Percentiles rank a stretch among this genome's conserved stretches.
Conservation (phyloP, 2,113 vertebrate species). For the Leptobrachium ailaonicum region DNA sequence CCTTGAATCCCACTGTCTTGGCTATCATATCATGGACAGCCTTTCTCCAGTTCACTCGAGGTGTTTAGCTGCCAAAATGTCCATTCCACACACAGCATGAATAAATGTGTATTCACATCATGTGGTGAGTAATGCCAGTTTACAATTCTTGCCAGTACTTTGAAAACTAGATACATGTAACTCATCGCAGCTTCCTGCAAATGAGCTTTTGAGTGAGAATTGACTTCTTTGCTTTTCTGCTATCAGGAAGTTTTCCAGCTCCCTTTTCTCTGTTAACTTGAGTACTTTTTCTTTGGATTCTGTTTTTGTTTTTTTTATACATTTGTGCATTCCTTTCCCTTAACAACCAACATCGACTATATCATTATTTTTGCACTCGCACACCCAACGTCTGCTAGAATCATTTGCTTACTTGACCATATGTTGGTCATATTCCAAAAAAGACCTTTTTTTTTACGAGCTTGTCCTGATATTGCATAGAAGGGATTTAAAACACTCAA, state of each 20-base stretch:
- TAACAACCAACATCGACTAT: slow-evolving; percentile 4
- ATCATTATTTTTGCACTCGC: slow-evolving; percentile 12
- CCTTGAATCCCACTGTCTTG: slow-evolving; percentile 43
- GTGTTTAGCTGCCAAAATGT: slow-evolving; percentile 45
- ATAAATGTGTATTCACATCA: slow-evolving; percentile 40
- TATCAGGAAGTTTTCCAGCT: slow-evolving; percentile 33
- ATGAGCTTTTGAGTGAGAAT: slow-evolving; percentile 43
- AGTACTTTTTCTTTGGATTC: not conserved
- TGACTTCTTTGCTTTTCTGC: slow-evolving; percentile 21
- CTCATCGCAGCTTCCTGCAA: slow-evolving; percentile 47
- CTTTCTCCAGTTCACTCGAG: slow-evolving; percentile 43
- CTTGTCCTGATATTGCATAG: too few species aligned
- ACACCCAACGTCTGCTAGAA: slow-evolving; percentile 25
- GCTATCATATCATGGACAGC: slow-evolving; percentile 47
- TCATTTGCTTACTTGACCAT: slow-evolving; percentile 13
- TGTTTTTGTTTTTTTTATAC: not conserved
- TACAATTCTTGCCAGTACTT: slow-evolving; percentile 34
- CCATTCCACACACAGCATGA: slow-evolving; percentile 44
- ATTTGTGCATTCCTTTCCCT: slow-evolving; percentile 20
- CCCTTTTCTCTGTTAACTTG: slow-evolving; percentile 12
- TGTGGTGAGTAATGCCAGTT: slow-evolving; percentile 43
- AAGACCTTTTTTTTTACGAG: too few species aligned
- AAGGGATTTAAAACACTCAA: too few species aligned
- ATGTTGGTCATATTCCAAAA: slow-evolving; percentile 3
- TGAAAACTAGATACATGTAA: slow-evolving; percentile 41